Conservation (phyloP, 2,888 invertebrate species). For the Alitta virens region DNA sequence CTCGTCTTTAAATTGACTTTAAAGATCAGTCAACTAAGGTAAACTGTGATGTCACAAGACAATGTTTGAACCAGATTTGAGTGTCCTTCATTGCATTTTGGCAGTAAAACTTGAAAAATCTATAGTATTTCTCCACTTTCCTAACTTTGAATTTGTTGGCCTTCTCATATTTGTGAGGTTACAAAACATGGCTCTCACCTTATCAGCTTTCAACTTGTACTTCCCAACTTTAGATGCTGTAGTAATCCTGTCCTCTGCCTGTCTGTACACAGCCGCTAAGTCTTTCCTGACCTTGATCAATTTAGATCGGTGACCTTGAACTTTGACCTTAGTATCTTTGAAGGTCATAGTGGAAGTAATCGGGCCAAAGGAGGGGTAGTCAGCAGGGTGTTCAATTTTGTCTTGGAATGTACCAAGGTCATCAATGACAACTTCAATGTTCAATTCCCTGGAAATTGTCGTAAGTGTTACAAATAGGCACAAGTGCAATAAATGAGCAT, state of each 20-base stretch:
- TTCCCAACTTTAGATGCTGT: constrained; percentile 11
- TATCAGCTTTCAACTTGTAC: constrained; percentile 23
- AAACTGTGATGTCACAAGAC: too few species aligned
- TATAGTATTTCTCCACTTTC: too few species aligned
- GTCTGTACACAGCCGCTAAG: constrained; percentile 17
- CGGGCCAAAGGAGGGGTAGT: not conserved
- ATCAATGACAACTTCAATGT: constrained; percentile 29
- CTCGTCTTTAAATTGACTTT: too few species aligned
- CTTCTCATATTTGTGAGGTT: too few species aligned
- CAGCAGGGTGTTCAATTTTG: constrained; percentile 7
- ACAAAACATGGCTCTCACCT: constrained; percentile 14
- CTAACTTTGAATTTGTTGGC: too few species aligned
- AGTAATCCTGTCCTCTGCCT: constrained; percentile 16
- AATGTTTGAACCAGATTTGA: too few species aligned
- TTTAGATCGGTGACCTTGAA: constrained; percentile 7
- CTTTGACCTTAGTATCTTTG: constrained; percentile 7
- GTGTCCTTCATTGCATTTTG: too few species aligned
- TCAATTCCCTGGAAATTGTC: constrained; percentile 29
- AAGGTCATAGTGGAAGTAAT: constrained; percentile 15
- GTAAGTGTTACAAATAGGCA: not conserved
- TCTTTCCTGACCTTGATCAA: constrained; percentile 11
- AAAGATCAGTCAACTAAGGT: too few species aligned
- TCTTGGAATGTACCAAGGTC: constrained; percentile 12
- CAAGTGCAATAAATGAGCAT: not conserved
- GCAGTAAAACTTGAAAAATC: too few species aligned